Base-by-base conservation (phyloP, 1,140 invertebrate genomes). In the Camponotus pennsylvanicus region DNA sequence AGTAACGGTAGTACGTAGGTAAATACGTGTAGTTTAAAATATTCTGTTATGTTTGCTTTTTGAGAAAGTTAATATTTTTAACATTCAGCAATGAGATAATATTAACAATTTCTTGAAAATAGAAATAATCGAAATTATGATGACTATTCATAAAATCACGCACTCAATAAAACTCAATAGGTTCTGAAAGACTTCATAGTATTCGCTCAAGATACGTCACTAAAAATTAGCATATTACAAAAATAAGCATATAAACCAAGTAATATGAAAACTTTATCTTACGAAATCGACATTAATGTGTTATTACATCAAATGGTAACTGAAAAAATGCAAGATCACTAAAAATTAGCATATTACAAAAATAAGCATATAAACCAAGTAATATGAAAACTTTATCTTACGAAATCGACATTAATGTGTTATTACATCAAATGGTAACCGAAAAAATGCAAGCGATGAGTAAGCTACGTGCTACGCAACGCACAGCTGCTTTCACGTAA, bases 401-500 rank as follows among this genome's bases (percentile, higher is more conserved):
- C 69, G 73, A 83, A 83, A 83, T 45, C 18, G 11, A 11, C 37
- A 32, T 37, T 49, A 15, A 34, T 40, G 13, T 73, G 13, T 75
- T 83, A 73, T 75, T 83, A 73, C 69, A 45, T 83, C 55, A 73
- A 83, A 80, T 15, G n/a, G 77, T 55, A 61, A 83, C 79, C 69
- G 40, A 83, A 73, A 82, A 83, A 83, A 83, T 61, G n/a, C 73
- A 8, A 49, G 55, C 69, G 79, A 83, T 83, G 79, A 83, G 55
- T 73, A 73, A 83, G 69, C 67, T 83, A 75, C 55, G n/a, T 83
- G 55, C 79, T 73, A 83, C 79, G 79, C 79, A 83, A 83, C 79
- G 4, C 55, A 27, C 27, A 27, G 67, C 21, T 83, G 55, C 79
- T 83, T 83, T 83, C 79, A 83, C 79, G 40, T 79, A 85, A 85